Conservation (phyloP, 2,888 invertebrate species). For the Anoplius nigerrimus region DNA sequence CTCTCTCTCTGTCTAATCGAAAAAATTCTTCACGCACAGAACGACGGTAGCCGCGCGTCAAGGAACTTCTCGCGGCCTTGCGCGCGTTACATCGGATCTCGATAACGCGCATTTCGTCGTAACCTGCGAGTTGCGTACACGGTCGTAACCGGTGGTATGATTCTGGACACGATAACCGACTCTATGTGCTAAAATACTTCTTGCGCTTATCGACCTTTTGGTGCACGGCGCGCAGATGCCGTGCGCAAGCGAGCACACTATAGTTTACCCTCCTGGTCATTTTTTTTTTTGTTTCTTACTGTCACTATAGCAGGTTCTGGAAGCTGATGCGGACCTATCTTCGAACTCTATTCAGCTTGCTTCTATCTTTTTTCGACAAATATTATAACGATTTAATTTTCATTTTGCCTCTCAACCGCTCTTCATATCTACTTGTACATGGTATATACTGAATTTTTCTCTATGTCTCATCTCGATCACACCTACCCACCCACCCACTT, state of each 20-base stretch:
- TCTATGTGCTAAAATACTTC: slow-evolving; percentile 33
- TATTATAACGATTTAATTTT: slow-evolving; percentile 52
- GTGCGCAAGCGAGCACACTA: slow-evolving; percentile 4
- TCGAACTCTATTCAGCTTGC: slow-evolving; percentile 65
- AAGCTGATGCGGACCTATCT: slow-evolving; percentile 67
- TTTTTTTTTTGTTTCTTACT: slow-evolving; percentile 34
- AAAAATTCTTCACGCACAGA: no score
- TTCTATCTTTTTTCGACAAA: slow-evolving; percentile 54
- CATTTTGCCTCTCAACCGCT: slow-evolving; percentile 35
- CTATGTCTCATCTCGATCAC: slow-evolving; percentile 37
- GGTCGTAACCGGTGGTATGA: slow-evolving; percentile 36
- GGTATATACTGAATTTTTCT: slow-evolving; percentile 45
- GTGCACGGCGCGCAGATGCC: slow-evolving; percentile 24
- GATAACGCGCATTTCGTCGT: no score
- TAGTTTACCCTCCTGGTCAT: background rate
- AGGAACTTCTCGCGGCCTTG: no score
- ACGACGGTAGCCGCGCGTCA: no score
- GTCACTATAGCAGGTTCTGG: slow-evolving; percentile 70
- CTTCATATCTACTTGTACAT: slow-evolving; percentile 45
- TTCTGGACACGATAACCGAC: slow-evolving; percentile 53
- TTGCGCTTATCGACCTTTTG: slow-evolving; percentile 29
- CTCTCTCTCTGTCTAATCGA: no score
- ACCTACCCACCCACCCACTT: background rate
- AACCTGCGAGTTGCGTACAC: no score
- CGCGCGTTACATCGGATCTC: no score